Evolutionary conservation across 2,113 vertebrate species (phyloP).

Genomic region (Seriola dumerili): DNA sequence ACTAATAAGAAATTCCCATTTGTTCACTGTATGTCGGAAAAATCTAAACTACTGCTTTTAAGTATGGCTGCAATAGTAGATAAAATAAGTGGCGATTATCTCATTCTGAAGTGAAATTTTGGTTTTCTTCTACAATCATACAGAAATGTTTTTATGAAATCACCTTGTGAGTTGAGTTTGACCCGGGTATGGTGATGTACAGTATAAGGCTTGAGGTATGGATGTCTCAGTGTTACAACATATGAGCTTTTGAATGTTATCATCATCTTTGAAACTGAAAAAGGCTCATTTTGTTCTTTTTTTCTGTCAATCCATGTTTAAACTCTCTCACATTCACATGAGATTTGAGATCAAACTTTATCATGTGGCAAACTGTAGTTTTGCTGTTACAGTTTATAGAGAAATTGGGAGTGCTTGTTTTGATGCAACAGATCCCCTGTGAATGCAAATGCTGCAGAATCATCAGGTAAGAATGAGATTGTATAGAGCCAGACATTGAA

Average conservation of each 20-base stretch:
- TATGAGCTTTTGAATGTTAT: too few species aligned
- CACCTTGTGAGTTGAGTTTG: too few species aligned
- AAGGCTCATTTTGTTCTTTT: too few species aligned
- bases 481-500: not conserved
- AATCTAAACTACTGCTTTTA: not conserved
- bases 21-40: too few species aligned
- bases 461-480: not conserved
- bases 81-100: too few species aligned
- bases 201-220: not conserved
- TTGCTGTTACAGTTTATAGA: not conserved
- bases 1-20: not conserved
- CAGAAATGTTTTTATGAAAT: too few species aligned
- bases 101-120: too few species aligned
- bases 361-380: not conserved
- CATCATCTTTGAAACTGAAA: too few species aligned
- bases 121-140: too few species aligned
- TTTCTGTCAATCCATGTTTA: too few species aligned
- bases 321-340: not conserved
- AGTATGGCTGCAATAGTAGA: too few species aligned
- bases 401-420: slow-evolving; percentile 13
- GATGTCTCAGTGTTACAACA: not conserved
- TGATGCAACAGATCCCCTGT: not conserved
- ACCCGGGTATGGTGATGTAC: too few species aligned
- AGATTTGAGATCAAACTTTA: not conserved
- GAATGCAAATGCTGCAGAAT: not conserved